Percentiles rank a stretch among this genome's conserved stretches.
These are phyloP conservation scores for Mesochorus sp. DNA, from an alignment of 2,888 invertebrate species.

Conservation along the genomic window DNA sequence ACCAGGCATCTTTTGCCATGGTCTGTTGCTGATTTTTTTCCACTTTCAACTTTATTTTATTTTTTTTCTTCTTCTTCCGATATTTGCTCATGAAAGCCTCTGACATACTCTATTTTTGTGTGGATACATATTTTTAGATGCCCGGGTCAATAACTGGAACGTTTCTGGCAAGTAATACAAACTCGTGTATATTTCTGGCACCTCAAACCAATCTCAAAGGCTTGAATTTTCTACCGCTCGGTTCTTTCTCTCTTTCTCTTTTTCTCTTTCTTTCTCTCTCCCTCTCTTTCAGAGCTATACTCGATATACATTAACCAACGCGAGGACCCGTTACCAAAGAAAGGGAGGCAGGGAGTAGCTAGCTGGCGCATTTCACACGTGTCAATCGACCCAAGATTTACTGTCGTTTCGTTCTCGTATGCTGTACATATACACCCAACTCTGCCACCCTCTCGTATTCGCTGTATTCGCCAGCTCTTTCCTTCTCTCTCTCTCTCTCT, in stretches of 20 bases:
- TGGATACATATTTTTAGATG: not conserved
- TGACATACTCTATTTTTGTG: not conserved
- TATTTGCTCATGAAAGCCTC: too few species aligned
- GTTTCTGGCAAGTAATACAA: not conserved
- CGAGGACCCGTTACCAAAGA: slow-evolving; percentile 25
- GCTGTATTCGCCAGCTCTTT: slow-evolving; percentile 9
- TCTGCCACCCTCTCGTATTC: slow-evolving; percentile 36
- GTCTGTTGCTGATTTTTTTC: not conserved
- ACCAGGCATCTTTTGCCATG: not conserved
- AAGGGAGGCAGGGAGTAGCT: slow-evolving; percentile 67
- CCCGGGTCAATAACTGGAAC: not conserved
- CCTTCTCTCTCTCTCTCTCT: slow-evolving; percentile 47
- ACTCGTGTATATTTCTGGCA: not conserved
- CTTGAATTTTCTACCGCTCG: slow-evolving; percentile 23
- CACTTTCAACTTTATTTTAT: not conserved
- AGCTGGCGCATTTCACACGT: slow-evolving; percentile 79
- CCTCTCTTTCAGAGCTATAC: not conserved
- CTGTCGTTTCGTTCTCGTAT: slow-evolving; percentile 69
- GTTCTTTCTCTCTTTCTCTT: not conserved
- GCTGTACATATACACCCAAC: slow-evolving; percentile 48
- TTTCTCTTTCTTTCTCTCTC: not conserved
- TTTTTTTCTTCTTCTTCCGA: not conserved
- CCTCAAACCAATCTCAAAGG: slow-evolving; percentile 4
- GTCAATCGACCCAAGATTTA: slow-evolving; percentile 79
- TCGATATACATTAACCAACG: slow-evolving; percentile 40